Evolutionary conservation across 1,140 invertebrate genomes (phyloP).

Genomic region (Drosophila sechellia): DNA sequence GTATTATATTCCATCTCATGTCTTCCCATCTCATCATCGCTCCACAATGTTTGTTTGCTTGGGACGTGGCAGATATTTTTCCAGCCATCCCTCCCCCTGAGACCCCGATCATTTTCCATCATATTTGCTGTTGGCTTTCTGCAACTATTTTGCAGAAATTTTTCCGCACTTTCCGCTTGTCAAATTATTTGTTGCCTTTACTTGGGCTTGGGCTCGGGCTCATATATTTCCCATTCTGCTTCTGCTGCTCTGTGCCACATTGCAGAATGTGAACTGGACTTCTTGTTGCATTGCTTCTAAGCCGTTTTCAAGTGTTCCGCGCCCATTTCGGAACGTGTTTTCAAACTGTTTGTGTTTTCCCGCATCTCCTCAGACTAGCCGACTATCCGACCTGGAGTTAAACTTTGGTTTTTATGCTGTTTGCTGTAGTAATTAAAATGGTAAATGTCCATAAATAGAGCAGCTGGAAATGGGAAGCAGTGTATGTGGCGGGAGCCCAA

Average conservation of each 20-base stretch:
- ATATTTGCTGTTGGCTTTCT: conserved; percentile 8
- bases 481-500: conserved; percentile 8
- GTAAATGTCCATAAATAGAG: conserved; percentile 54
- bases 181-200: conserved; percentile 52
- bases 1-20: conserved; percentile 8
- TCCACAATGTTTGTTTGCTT: conserved; percentile 55
- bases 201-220: conserved; percentile 14
- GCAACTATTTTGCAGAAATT: conserved; percentile 53
- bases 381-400: conserved; percentile 13
- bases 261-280: conserved; percentile 26
- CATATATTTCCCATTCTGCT: neutral
- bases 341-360: conserved; percentile 28
- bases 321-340: conserved; percentile 63
- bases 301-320: conserved; percentile 27
- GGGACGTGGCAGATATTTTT: conserved; percentile 37
- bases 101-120: conserved; percentile 1
- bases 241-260: conserved; percentile 12
- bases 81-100: conserved; percentile 21
- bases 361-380: neutral
- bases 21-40: conserved; percentile 15
- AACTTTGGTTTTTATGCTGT: conserved; percentile 31
- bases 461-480: conserved; percentile 31
- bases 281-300: conserved; percentile 14
- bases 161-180: conserved; percentile 44
- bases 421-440: conserved; percentile 58